phyloP scores from a whole-genome alignment of 2,113 vertebrate species.

The Protobothrops mucrosquamatus region DNA sequence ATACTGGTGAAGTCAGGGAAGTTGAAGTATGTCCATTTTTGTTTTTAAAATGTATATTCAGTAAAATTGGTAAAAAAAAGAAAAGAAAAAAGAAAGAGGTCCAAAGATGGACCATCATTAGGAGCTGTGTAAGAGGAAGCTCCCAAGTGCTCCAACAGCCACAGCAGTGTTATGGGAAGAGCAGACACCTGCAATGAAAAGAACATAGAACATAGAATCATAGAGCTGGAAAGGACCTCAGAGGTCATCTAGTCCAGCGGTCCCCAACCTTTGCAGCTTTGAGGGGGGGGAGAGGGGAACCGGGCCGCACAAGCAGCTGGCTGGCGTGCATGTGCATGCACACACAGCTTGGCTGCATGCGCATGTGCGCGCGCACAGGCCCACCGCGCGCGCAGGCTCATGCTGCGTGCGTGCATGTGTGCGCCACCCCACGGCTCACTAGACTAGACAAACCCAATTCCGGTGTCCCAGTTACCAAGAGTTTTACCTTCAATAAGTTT shows the following conservation, averaged over 20 bases:
- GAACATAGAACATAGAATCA: neutral
- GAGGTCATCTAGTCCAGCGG: neutral
- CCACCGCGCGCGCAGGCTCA: too few relatives aligned
- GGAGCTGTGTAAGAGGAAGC: conserved; percentile 4
- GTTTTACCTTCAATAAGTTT: conserved; percentile 21
- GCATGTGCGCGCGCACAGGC: too few relatives aligned
- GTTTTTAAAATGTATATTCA: too few relatives aligned
- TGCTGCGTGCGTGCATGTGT: too few relatives aligned
- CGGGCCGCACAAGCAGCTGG: fast-evolving
- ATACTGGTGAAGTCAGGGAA: too few relatives aligned
- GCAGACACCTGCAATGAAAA: conserved; percentile 10
- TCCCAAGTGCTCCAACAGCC: neutral
- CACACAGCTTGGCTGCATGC: too few relatives aligned
- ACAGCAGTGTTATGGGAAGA: conserved; percentile 19
- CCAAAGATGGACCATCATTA: neutral
- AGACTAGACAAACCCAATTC: neutral
- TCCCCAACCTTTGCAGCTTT: too few relatives aligned
- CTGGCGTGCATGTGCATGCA: fast-evolving
- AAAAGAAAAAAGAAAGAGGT: neutral
- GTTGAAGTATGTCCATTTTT: too few relatives aligned
- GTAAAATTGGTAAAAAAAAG: too few relatives aligned
- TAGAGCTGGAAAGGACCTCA: neutral
- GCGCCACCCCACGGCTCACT: neutral
- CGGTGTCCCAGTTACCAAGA: neutral
- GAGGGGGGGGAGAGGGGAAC: neutral